Base-by-base conservation (phyloP, 2,797 vertebrate species). In the Otolemur crassicaudatus region DNA sequence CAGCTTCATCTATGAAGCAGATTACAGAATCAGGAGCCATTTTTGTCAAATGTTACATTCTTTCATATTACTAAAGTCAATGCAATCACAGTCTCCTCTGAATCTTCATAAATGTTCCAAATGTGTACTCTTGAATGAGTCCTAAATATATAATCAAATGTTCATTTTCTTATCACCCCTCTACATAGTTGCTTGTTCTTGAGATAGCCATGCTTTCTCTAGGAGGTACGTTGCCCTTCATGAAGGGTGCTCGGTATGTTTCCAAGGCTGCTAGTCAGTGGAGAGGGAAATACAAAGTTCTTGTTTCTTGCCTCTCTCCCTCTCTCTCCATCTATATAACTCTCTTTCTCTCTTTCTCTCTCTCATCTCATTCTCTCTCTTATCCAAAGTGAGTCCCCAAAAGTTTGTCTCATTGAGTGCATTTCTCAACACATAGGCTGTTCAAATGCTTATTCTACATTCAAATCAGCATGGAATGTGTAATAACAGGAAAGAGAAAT, bases 401-500 rank as follows among this genome's bases (percentile, higher is more conserved):
- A 97, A 95, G 3, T 69, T 92, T 31, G 61, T 82, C 86, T 97
- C 89, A n/a, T 80, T 73, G 67, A 87, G 91, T 96, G 96, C 91
- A 94, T 19, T 97, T 97, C 98, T 96, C 56, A 96, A 96, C 95
- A 97, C 97, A 97, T 94, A 98, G 88, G 86, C 98, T 73, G 60
- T 97, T 94, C 88, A 95, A 92, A 79, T 92, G 86, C 94, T 93
- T 93, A 40, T 97, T 98, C 96, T 98, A 81, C 96, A 91, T 95
- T 97, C 92, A 95, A 94, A 84, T 98, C 97, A 72, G 83, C 90
- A 82, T 97, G 98, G 98, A 99, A 98, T 98, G 98, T 98, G 97
- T 97, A 98, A 98, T 98, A 98, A 98, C 98, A 99, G 98, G 98
- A 98, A 99, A 98, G 96, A 98, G 98, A 99, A 98, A 98, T 98